Base-by-base conservation (phyloP, 2,888 invertebrate genomes). In the Parnassius mnemosyne region DNA sequence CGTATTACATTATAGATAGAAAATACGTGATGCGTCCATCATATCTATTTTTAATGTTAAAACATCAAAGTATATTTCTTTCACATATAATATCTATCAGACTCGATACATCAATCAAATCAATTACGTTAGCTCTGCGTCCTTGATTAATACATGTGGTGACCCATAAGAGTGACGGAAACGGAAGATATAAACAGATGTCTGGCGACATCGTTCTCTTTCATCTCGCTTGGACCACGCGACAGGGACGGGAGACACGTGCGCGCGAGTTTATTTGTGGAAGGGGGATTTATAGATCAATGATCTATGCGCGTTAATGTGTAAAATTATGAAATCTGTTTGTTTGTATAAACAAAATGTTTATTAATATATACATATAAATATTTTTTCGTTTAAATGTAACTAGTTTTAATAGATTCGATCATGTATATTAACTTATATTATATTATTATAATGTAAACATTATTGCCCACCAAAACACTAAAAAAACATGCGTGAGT, bases 111-210 rank as follows among this genome's bases (percentile, higher is more conserved):
- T 47, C 53, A 20, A 43, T 51, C 25, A 10, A 16, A 43, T 10
- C 13, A 3, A 9, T 49, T 61, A 44, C 55, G 60, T 60, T 53
- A 53, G 3, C 20, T 54, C 10, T 51, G 1, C 51, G 44, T 61
- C 60, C 60, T 50, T 61, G 50, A 44, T 55, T 44, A 34, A 34
- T 55, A 9, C 13, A 51, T 20, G 43, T n/a, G 42, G 43, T 43
- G 44, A 42, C 43, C 44, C 51, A 41, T 44, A 44, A 34, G 60
- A 44, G 60, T 42, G 61, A 61, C 13, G 34, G 61, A 53, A 52
- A 61, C 46, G 61, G 7, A 47, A 53, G 46, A 57, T 53, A 47
- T 57, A 56, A 56, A 61, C 61, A 61, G 41, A 11, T 50, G 16
- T 20, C 20, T 12, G 41, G 25, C 34, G 10, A 3, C 25, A 42